These are phyloP conservation scores for Hemicordylus capensis DNA, from an alignment of 2,113 vertebrate species.

Conservation along the genomic window DNA sequence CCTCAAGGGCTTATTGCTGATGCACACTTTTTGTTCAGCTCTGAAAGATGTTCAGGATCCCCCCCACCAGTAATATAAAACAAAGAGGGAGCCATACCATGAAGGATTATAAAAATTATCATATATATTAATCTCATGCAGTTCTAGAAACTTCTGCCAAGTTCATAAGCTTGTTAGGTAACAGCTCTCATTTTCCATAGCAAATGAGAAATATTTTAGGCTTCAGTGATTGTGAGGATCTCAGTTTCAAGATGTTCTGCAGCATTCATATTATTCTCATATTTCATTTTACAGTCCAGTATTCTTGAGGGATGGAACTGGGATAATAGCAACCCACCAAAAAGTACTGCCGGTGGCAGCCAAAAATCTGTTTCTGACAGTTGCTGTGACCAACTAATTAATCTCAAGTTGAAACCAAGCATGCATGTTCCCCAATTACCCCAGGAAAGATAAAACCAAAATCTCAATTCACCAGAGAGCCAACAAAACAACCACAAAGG, in stretches of 20 bases:
- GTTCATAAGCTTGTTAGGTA: conserved; percentile 45
- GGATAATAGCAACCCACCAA: conserved; percentile 22
- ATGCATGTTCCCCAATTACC: conserved; percentile 25
- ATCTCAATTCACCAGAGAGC: background rate
- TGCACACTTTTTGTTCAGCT: conserved; percentile 49
- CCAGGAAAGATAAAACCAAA: conserved; percentile 15
- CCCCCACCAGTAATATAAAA: conserved; percentile 18
- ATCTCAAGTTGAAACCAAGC: conserved; percentile 36
- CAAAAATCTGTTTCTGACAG: conserved; percentile 44
- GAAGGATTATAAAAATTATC: conserved; percentile 63
- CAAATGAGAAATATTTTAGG: conserved; percentile 49
- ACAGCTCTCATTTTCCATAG: conserved; percentile 24
- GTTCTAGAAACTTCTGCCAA: conserved; percentile 41
- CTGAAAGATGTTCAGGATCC: conserved; percentile 35
- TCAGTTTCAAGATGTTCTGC: conserved; percentile 42
- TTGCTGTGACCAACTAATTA: conserved; percentile 32
- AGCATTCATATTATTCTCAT: conserved; percentile 26
- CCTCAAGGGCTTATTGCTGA: conserved; percentile 52
- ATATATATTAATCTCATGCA: conserved; percentile 60
- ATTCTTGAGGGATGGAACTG: conserved; percentile 40
- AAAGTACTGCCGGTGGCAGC: background rate
- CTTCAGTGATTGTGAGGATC: conserved; percentile 35
- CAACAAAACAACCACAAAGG: conserved; percentile 20
- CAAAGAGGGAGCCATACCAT: conserved; percentile 30
- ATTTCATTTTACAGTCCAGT: conserved; percentile 32